A percentile compares a stretch with the other conserved stretches of the same genome.
These are phyloP conservation scores for Sesia apiformis DNA, from an alignment of 2,888 invertebrate genomes.

Conservation along the genomic window DNA sequence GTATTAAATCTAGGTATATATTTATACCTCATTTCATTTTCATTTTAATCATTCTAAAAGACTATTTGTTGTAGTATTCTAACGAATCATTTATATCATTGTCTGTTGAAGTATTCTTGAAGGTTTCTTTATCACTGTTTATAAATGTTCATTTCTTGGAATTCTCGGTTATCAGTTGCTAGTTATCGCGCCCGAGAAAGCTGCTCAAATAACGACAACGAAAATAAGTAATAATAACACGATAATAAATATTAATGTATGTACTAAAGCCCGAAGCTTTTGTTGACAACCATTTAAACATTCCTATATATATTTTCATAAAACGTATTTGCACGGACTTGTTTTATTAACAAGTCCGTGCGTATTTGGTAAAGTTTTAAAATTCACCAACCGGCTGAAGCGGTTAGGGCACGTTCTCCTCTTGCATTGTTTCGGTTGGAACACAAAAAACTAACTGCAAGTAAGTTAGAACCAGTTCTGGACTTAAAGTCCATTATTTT, in stretches of 20 bases:
- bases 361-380: constrained; percentile 13
- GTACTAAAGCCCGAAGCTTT: constrained; percentile 5
- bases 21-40: no score
- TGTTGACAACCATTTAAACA: constrained; percentile 4
- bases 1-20: no score
- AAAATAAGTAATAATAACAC: no score
- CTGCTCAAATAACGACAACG: constrained; percentile 13
- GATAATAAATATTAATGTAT: no score
- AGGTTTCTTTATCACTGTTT: constrained; percentile 27
- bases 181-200: constrained; percentile 35
- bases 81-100: background rate
- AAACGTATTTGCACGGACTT: constrained; percentile 26
- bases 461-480: constrained; percentile 22
- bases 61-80: background rate
- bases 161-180: constrained; percentile 38
- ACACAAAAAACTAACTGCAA: constrained; percentile 37
- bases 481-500: constrained; percentile 35
- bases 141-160: constrained; percentile 31
- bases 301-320: constrained; percentile 1
- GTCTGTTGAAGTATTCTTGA: constrained; percentile 5
- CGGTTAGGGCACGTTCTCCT: constrained; percentile 68
- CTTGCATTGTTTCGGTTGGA: constrained; percentile 40
- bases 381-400: constrained; percentile 57
- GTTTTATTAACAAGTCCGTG: background rate
- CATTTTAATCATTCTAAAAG: no score